phyloP scores from a whole-genome alignment of 2,113 vertebrate species.

The Solenodon paradoxus region DNA sequence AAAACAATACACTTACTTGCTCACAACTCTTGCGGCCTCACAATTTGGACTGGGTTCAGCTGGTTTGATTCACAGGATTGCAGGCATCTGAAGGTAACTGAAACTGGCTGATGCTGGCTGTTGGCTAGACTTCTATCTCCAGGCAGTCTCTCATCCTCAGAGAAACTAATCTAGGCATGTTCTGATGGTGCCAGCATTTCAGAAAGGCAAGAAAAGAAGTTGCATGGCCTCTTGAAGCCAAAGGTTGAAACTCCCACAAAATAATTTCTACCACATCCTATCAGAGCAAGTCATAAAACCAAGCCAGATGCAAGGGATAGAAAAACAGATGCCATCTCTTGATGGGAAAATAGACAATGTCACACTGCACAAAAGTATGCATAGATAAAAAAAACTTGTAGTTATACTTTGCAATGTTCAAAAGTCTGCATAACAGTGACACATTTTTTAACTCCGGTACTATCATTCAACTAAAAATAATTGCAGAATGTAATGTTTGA shows the following conservation, averaged over 20 bases:
- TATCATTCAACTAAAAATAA: background rate
- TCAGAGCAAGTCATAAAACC: background rate
- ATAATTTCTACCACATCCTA: background rate
- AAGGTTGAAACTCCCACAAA: background rate
- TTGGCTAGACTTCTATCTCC: background rate
- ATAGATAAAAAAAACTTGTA: background rate
- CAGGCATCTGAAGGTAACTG: background rate
- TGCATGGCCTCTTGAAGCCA: background rate
- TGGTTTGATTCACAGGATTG: background rate
- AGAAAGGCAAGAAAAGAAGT: background rate
- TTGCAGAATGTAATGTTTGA: background rate
- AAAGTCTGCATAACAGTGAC: background rate
- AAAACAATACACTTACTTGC: background rate
- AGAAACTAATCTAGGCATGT: background rate
- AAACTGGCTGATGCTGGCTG: background rate
- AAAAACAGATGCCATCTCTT: background rate
- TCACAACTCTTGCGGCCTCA: background rate
- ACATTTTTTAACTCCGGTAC: background rate
- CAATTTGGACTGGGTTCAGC: background rate
- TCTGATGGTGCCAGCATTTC: background rate
- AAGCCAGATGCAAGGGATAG: background rate
- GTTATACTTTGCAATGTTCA: background rate
- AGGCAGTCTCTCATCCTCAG: background rate
- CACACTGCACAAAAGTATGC: background rate
- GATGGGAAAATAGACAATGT: accelerated